Base-by-base conservation (phyloP, 2,888 invertebrate genomes). In the Amphipoea oculea region DNA sequence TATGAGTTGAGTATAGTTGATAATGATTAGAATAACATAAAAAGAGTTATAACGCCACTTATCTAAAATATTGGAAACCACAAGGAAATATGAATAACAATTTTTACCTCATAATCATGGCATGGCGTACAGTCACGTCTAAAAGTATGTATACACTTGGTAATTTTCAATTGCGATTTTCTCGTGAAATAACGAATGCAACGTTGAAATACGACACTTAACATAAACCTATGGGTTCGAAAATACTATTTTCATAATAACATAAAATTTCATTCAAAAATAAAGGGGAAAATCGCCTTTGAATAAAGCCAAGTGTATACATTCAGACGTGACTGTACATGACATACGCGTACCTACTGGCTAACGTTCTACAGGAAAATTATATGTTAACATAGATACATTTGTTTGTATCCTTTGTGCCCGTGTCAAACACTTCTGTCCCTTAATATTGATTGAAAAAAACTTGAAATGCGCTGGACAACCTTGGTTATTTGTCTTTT, bases 81-180 rank as follows among this genome's bases (percentile, higher is more conserved):
- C 42, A 42, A 60, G 79, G 75, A 79, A 60, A 82, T 57, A 36
- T 68, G 14, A 29, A 40, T 36, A 29, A 4, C 23, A 29, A 4
- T 29, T n/a, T 65, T 45, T 20, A 40, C 63, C 48, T 45, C 42
- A 17, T 65, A 29, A n/a, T 36, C 40, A 23, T 45, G 11, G 11
- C 17, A 36, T 42, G 2, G 36, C n/a, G 6, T 45, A n/a, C n/a
- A n/a, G n/a, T n/a, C n/a, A n/a, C n/a, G n/a, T n/a, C n/a, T n/a
- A n/a, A n/a, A n/a, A n/a, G n/a, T n/a, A n/a, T n/a, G n/a, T n/a
- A n/a, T n/a, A n/a, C n/a, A n/a, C n/a, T n/a, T n/a, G n/a, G n/a
- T n/a, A n/a, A n/a, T n/a, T n/a, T n/a, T n/a, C n/a, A n/a, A n/a
- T n/a, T n/a, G n/a, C n/a, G n/a, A n/a, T n/a, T n/a, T n/a, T n/a